Evolutionary conservation across 2,888 invertebrate genomes (phyloP).

Genomic region (Spodoptera littoralis): DNA sequence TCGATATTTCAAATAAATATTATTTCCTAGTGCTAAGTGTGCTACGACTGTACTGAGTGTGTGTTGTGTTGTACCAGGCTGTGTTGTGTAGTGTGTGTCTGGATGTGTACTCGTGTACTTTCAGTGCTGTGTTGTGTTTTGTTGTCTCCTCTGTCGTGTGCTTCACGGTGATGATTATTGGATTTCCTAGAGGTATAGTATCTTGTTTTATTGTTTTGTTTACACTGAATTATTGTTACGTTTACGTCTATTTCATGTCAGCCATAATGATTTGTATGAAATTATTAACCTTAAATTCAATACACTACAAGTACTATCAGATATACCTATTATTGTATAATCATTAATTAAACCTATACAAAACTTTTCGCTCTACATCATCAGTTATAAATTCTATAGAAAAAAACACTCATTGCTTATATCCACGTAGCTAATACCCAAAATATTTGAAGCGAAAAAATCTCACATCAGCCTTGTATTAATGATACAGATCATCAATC

Average conservation of each 20-base stretch:
- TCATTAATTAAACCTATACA: too few species aligned
- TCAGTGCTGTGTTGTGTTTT: conserved; percentile 41
- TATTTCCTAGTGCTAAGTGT: conserved; percentile 9
- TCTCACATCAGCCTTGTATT: conserved; percentile 40
- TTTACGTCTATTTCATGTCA: background rate
- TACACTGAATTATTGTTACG: background rate
- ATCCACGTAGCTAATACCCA: conserved; percentile 15
- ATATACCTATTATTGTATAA: too few species aligned
- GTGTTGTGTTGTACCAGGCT: conserved; percentile 33
- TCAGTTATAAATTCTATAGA: background rate
- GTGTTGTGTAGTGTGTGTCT: conserved; percentile 28
- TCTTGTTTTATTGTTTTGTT: conserved; percentile 43
- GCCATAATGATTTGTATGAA: too few species aligned
- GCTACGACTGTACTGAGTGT: conserved; percentile 19
- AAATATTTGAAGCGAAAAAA: conserved; percentile 36
- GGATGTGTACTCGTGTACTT: conserved; percentile 43
- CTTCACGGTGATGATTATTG: conserved; percentile 48
- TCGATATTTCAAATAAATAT: background rate
- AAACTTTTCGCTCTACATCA: background rate
- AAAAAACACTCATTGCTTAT: conserved; percentile 20
- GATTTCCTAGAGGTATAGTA: conserved; percentile 55
- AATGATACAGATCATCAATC: conserved; percentile 55
- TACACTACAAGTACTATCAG: too few species aligned
- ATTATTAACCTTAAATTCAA: too few species aligned
- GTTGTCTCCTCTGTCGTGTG: conserved; percentile 41